phyloP scores from a whole-genome alignment of 2,113 vertebrate genomes.

The Chionis minor region DNA sequence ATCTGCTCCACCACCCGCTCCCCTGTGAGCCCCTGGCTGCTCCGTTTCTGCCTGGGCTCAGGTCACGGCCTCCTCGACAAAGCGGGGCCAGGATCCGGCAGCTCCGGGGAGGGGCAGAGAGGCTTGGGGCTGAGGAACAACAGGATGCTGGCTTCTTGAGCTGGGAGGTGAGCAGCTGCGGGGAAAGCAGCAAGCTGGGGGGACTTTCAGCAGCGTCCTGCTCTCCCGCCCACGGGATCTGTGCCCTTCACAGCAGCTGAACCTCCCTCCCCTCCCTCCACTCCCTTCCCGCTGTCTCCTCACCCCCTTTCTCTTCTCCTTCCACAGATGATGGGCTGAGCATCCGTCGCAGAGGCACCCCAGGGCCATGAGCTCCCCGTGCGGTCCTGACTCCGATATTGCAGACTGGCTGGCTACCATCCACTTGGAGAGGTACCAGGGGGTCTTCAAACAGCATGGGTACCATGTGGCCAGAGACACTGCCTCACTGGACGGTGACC shows the following conservation, averaged over 20 bases:
- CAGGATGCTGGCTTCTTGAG: background rate
- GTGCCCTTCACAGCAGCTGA: background rate
- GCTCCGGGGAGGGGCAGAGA: background rate
- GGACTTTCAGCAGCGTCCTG: background rate
- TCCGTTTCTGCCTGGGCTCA: background rate
- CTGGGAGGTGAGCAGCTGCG: background rate
- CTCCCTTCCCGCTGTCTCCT: background rate
- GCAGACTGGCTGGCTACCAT: slow-evolving; percentile 82
- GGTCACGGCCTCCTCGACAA: background rate
- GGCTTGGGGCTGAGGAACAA: background rate
- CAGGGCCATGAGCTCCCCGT: slow-evolving; percentile 60
- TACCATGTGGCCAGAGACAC: slow-evolving; percentile 81
- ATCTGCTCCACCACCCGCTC: fast-evolving
- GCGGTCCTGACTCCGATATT: slow-evolving; percentile 72
- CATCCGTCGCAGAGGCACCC: background rate
- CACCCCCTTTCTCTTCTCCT: background rate
- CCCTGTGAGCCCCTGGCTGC: fast-evolving
- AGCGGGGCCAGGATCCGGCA: background rate
- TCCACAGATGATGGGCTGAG: slow-evolving; percentile 58
- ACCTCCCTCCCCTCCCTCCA: too few relatives aligned
- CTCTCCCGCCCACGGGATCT: fast-evolving
- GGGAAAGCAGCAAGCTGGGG: background rate
- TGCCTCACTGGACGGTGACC: slow-evolving; percentile 76
- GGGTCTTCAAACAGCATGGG: slow-evolving; percentile 82
- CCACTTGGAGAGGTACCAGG: slow-evolving; percentile 88